A percentile compares a stretch with the other conserved stretches of the same genome.
phyloP scores from a whole-genome alignment of 2,888 invertebrate genomes.

The Helleia helle region DNA sequence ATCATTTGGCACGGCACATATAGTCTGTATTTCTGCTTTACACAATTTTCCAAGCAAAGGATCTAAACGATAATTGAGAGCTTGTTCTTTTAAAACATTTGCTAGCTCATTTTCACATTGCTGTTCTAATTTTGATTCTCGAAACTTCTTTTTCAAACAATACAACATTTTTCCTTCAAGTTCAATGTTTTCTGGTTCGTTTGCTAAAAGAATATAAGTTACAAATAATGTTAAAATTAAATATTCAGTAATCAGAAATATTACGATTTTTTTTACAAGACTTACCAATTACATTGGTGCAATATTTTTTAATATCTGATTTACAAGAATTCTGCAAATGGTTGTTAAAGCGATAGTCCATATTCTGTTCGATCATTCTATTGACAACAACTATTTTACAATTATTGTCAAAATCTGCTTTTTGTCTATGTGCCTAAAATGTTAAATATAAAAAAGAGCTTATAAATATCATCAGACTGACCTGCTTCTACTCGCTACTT shows the following conservation, averaged over 20 bases:
- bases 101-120: slow-evolving; percentile 89
- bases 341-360: slow-evolving; percentile 92
- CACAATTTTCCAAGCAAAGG: slow-evolving; percentile 90
- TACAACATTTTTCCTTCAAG: slow-evolving; percentile 87
- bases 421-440: slow-evolving; percentile 80
- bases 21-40: slow-evolving; percentile 78
- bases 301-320: slow-evolving; percentile 82
- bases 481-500: too few relatives aligned
- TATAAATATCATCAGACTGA: too few relatives aligned
- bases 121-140: slow-evolving; percentile 80
- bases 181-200: slow-evolving; percentile 77
- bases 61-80: slow-evolving; percentile 92
- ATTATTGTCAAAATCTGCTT: slow-evolving; percentile 84
- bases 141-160: slow-evolving; percentile 88
- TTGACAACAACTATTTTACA: slow-evolving; percentile 90
- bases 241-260: too few relatives aligned
- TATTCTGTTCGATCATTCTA: slow-evolving; percentile 91
- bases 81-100: slow-evolving; percentile 88
- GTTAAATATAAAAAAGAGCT: too few relatives aligned
- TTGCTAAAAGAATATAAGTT: slow-evolving; percentile 44
- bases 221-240: too few relatives aligned
- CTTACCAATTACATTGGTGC: slow-evolving; percentile 60
- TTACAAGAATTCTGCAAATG: slow-evolving; percentile 86
- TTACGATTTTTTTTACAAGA: too few relatives aligned
- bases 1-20: slow-evolving; percentile 70